A percentile compares a stretch with the other conserved stretches of the same genome.
These are phyloP conservation scores for Rhineura floridana DNA, from an alignment of 2,113 vertebrate species.

Conservation along the genomic window DNA sequence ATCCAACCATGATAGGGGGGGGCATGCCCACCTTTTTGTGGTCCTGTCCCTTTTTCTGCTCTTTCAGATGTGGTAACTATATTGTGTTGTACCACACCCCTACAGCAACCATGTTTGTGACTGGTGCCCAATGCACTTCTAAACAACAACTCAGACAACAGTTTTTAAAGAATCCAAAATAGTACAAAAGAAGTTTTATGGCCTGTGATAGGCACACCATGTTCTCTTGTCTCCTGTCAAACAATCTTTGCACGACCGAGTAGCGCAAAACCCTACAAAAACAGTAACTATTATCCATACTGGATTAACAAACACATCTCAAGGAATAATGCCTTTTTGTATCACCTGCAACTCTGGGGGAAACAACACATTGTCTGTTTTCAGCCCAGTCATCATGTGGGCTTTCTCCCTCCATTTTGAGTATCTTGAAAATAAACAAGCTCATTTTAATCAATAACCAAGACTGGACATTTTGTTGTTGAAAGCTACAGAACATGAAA, in stretches of 20 bases:
- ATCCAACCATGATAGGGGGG: too few relatives aligned
- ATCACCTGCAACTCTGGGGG: not conserved
- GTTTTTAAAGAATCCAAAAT: not conserved
- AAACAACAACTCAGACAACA: too few relatives aligned
- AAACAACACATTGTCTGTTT: not conserved
- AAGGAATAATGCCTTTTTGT: too few relatives aligned
- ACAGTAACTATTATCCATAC: not conserved
- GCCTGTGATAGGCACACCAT: not conserved
- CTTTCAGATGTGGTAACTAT: too few relatives aligned
- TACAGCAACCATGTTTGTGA: too few relatives aligned
- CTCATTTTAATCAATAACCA: constrained; percentile 26
- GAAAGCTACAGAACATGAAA: not conserved
- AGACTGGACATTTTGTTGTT: constrained; percentile 14
- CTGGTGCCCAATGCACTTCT: too few relatives aligned
- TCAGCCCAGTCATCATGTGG: not conserved
- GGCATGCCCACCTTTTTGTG: too few relatives aligned
- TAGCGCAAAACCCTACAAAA: not conserved
- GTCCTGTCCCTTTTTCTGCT: too few relatives aligned
- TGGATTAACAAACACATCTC: not conserved
- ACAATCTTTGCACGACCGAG: not conserved
- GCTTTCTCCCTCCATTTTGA: not conserved
- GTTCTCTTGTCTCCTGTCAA: constrained; percentile 12
- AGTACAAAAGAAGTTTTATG: not conserved
- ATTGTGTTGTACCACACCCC: too few relatives aligned
- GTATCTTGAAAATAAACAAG: not conserved